Evolutionary conservation across 2,888 invertebrate genomes (phyloP), one percentile per base, ranked within the genome.

Genomic region (Drosophila picticornis): DNA sequence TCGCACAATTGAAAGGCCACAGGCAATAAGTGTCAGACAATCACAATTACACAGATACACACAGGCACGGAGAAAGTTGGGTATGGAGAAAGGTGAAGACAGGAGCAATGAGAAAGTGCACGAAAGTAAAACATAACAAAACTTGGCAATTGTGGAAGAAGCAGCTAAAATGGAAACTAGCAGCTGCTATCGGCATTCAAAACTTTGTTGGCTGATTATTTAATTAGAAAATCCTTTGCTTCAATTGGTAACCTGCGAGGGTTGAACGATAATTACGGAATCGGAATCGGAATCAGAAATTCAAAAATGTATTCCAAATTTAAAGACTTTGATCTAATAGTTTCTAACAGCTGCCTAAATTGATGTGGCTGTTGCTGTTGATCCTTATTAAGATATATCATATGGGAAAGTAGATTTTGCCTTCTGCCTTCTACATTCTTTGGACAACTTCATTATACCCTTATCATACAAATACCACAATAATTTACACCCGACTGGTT

Each of bases 201-300:
- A 83, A 88, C 74, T 88, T 75, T 22, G 32, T 51, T 52, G 48
- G 38, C 52, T n/a, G 64, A 72, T 75, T 84, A 86, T 90, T 81
- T 67, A 89, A 90, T 90, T 87, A 81, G 52, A 64, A 79, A 80
- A 71, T 67, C 62, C 16, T 72, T 53, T 50, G 56, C 31, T 58
- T 46, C 43, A 56, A 46, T 59, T 48, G 31, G 36, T 38, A 38
- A 46, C 48, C n/a, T 9, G n/a, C 61, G 65, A 63, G 68, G 67
- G 65, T 57, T 46, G 46, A 38, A 55, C 34, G n/a, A 55, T 36
- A n/a, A 36, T n/a, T 53, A 16, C 43, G 40, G 53, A 43, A 27
- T 40, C 43, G 7, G 16, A 22, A 22, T 36, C n/a, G n/a, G n/a
- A n/a, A n/a, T n/a, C n/a, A n/a, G n/a, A n/a, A n/a, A n/a, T n/a